Evolutionary conservation across 2,113 vertebrate species (phyloP).

Genomic region (Rhynchomys soricoides): DNA sequence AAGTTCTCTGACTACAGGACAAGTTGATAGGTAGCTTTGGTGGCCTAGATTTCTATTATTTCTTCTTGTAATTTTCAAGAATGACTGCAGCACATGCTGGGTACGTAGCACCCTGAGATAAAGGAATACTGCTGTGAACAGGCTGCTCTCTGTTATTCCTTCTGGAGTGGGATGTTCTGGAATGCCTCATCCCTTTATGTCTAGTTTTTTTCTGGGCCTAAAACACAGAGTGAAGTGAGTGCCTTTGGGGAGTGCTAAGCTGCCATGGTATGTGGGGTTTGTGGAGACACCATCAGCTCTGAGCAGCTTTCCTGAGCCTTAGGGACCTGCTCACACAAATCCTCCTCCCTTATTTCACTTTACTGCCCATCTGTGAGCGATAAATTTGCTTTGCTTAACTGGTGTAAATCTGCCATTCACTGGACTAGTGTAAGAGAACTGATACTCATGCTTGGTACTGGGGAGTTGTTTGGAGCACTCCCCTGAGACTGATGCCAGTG

Average conservation of each 20-base stretch:
- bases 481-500: no score
- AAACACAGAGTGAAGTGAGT: background rate
- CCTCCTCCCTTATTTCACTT: background rate
- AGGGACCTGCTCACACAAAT: background rate
- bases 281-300: background rate
- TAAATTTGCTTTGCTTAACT: background rate
- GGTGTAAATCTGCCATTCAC: background rate
- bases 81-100: background rate
- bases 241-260: background rate
- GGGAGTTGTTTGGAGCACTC: background rate
- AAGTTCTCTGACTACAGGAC: conserved; percentile 68
- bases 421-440: background rate
- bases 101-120: background rate
- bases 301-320: background rate
- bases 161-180: background rate
- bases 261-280: background rate
- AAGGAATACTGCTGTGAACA: background rate
- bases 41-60: background rate
- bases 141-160: background rate
- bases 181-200: background rate
- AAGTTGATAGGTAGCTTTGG: background rate
- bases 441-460: no score
- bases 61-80: background rate
- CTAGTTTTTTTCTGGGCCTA: background rate
- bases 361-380: background rate